phyloP scores from a whole-genome alignment of 2,113 vertebrate genomes.

The sheep (Ovis aries) region ARS-UI_Ramb_v3.0 NC_056069.1:70886501-70887000 shows the following conservation, averaged over 20 bases:
- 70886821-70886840: constrained; percentile 82
- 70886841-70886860: constrained; percentile 86
- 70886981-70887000: constrained; percentile 48
- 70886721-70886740: constrained; percentile 78
- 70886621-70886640: constrained; percentile 73
- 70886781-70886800: constrained; percentile 87
- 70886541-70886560: constrained; percentile 18
- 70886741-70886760: constrained; percentile 85
- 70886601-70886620: constrained; percentile 60
- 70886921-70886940: constrained; percentile 59
- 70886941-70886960: constrained; percentile 60
- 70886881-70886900: constrained; percentile 84
- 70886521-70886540: background rate
- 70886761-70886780: constrained; percentile 82
- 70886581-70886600: background rate
- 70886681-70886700: constrained; percentile 82
- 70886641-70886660: constrained; percentile 73
- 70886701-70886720: constrained; percentile 83
- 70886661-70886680: constrained; percentile 82
- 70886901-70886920: constrained; percentile 79
- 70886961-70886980: constrained; percentile 14
- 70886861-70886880: constrained; percentile 80
- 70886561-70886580: background rate
- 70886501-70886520: background rate
- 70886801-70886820: constrained; percentile 80